Conservation (phyloP, 2,113 vertebrate genomes). For the Cyrtonyx montezumae region DNA sequence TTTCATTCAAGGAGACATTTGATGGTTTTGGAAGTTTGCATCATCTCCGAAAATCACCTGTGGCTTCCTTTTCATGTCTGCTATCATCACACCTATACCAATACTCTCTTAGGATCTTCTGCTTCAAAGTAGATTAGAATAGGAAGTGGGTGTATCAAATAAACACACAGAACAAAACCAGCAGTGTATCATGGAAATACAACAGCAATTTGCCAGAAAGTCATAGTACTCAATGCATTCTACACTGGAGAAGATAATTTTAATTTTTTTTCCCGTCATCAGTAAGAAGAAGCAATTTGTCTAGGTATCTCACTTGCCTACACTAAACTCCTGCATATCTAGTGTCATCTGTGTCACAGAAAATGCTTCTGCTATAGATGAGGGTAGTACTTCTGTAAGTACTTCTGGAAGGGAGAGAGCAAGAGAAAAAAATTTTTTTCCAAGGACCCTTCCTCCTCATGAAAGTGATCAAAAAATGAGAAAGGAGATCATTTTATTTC, state of each 20-base stretch:
- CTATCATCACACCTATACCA: not conserved
- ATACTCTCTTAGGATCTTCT: not conserved
- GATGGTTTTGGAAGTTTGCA: not conserved
- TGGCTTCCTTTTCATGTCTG: constrained; percentile 5
- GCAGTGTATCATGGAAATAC: not conserved
- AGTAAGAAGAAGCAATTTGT: constrained; percentile 37
- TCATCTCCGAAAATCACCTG: not conserved
- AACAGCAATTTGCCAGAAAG: not conserved
- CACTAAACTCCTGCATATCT: not conserved
- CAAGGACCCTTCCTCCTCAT: constrained; percentile 15
- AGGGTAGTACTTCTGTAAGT: too few species aligned
- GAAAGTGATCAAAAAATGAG: constrained; percentile 17
- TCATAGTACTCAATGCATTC: not conserved
- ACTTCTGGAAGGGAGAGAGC: not conserved
- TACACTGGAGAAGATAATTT: constrained; percentile 11
- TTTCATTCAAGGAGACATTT: not conserved
- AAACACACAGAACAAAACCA: not conserved
- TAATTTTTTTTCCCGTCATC: not conserved
- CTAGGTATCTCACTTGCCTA: constrained; percentile 1
- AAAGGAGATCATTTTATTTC: not conserved
- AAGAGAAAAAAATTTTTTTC: not conserved
- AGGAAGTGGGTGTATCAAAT: not conserved
- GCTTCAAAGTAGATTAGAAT: not conserved
- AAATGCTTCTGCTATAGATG: constrained; percentile 23
- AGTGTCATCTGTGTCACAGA: not conserved